Conservation (phyloP, 2,797 vertebrate species). For the Sphaeramia orbicularis region DNA sequence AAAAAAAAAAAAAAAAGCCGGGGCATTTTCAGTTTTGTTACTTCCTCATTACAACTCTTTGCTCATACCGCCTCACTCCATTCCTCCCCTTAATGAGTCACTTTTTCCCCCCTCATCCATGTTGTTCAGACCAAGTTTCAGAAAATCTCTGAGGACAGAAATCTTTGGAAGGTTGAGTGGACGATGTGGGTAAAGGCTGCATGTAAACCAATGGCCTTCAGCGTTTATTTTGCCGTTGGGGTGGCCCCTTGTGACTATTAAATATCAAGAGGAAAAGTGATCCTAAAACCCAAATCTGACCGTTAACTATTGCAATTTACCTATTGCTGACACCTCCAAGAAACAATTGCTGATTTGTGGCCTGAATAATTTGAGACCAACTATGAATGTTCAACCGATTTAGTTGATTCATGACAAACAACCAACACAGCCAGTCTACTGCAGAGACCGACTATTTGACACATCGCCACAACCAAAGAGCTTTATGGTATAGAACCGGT, state of each 20-base stretch:
- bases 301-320: background rate
- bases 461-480: conserved; percentile 40
- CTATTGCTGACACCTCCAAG: conserved; percentile 18
- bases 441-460: conserved; percentile 69
- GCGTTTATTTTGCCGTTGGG: background rate
- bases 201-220: conserved; percentile 8
- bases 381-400: conserved; percentile 5
- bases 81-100: conserved; percentile 20
- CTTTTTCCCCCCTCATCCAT: background rate
- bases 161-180: conserved; percentile 31
- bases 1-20: conserved; percentile 40
- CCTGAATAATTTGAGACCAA: conserved; percentile 33
- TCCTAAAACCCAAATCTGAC: conserved; percentile 7
- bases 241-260: conserved; percentile 10
- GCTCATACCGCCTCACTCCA: conserved; percentile 20
- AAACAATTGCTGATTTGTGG: conserved; percentile 50
- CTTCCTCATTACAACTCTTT: conserved; percentile 61
- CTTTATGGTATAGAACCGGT: conserved; percentile 14
- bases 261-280: conserved; percentile 6
- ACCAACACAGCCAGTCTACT: conserved; percentile 66
- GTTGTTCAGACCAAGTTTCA: conserved; percentile 37
- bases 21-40: conserved; percentile 23
- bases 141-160: conserved; percentile 17
- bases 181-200: conserved; percentile 15
- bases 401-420: conserved; percentile 44